These are phyloP conservation scores for Drosophila albomicans DNA, from an alignment of 1,140 invertebrate genomes.

Conservation along the genomic window DNA sequence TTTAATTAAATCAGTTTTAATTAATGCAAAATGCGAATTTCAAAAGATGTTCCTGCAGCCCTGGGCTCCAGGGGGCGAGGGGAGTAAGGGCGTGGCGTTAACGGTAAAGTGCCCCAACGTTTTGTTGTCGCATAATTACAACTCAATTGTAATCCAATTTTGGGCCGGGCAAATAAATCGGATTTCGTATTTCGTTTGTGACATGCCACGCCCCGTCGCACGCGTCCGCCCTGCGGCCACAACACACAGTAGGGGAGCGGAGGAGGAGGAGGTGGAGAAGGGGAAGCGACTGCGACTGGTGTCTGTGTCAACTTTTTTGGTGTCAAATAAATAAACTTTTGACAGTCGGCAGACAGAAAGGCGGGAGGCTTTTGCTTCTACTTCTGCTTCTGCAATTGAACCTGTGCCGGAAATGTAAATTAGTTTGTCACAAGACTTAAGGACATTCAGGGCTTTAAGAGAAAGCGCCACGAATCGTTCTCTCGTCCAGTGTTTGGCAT, in stretches of 20 bases:
- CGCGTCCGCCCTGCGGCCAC: background rate
- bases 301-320: conserved; percentile 79
- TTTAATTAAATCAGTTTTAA: conserved; percentile 82
- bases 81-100: background rate
- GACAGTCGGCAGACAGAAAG: conserved; percentile 73
- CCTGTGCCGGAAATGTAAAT: conserved; percentile 61
- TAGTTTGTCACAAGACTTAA: conserved; percentile 32
- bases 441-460: background rate
- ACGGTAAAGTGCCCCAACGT: conserved; percentile 26
- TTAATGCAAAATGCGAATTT: conserved; percentile 81
- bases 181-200: conserved; percentile 70
- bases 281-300: conserved; percentile 41
- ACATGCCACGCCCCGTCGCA: conserved; percentile 42
- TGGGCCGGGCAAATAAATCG: conserved; percentile 72
- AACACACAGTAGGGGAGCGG: background rate
- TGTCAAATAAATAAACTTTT: conserved; percentile 83
- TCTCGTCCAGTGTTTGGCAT: conserved; percentile 19
- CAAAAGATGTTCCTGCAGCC: conserved; percentile 64
- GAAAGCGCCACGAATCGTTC: background rate
- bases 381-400: background rate
- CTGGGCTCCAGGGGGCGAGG: conserved; percentile 1
- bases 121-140: conserved; percentile 83
- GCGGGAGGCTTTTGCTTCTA: conserved; percentile 13
- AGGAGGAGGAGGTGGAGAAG: no score
- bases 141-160: conserved; percentile 83